These are phyloP conservation scores for Phasia obesa DNA, from an alignment of 2,888 invertebrate species.

Conservation along the genomic window DNA sequence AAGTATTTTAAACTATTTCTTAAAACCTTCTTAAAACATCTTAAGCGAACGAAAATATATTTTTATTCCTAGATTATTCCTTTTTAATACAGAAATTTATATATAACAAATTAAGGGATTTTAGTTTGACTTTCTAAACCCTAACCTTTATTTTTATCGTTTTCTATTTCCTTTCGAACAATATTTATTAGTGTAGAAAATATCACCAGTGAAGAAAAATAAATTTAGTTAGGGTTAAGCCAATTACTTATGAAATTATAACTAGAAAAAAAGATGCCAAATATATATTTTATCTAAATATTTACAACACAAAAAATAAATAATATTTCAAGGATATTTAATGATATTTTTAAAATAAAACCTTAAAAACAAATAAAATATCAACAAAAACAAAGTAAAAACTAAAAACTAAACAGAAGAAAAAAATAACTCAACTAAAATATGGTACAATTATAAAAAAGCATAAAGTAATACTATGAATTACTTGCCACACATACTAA, in stretches of 20 bases:
- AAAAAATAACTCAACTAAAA: neutral
- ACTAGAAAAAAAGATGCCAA: slow-evolving; percentile 45
- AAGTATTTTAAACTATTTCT: no score
- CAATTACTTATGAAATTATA: slow-evolving; percentile 47
- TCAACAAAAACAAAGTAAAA: neutral
- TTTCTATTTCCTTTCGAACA: neutral
- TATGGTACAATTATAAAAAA: neutral
- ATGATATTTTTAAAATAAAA: neutral
- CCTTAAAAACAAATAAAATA: neutral
- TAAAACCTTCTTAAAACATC: no score
- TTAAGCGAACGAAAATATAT: no score
- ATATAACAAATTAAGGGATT: no score
- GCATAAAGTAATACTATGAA: neutral
- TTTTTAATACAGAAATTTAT: no score
- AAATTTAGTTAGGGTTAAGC: slow-evolving; percentile 24
- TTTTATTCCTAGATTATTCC: no score
- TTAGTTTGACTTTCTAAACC: no score
- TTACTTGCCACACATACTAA: neutral
- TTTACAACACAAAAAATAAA: slow-evolving; percentile 25
- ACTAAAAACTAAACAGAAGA: neutral
- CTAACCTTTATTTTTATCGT: no score
- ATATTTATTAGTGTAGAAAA: neutral
- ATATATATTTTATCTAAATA: slow-evolving; percentile 40
- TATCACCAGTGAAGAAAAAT: neutral
- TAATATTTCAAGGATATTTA: slow-evolving; percentile 44